These are phyloP conservation scores for Bombus cullumanus DNA, from an alignment of 1,140 invertebrate genomes.

Conservation along the genomic window DNA sequence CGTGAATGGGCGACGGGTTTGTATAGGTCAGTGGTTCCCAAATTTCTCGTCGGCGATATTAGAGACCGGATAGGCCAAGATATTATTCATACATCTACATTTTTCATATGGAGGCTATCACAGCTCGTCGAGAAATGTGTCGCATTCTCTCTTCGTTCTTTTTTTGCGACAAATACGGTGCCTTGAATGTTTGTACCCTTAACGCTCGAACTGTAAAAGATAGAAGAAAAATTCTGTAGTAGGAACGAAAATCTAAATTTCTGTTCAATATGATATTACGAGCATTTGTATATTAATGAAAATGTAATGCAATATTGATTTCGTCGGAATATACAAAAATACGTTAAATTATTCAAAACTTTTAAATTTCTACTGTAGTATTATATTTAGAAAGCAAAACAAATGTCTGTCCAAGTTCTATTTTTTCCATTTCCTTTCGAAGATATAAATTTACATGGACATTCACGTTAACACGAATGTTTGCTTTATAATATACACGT, in stretches of 20 bases:
- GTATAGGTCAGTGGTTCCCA: slow-evolving; percentile 27
- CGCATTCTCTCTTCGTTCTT: background rate
- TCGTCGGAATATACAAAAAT: background rate
- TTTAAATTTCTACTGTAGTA: no score
- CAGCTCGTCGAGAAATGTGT: background rate
- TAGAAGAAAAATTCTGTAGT: background rate
- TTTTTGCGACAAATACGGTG: background rate
- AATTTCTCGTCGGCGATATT: background rate
- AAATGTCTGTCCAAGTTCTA: no score
- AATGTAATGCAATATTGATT: no score
- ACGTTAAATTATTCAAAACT: no score
- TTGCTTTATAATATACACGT: background rate
- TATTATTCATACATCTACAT: background rate
- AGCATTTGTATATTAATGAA: background rate
- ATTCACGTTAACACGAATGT: no score
- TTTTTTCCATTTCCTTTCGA: no score
- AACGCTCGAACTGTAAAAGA: background rate
- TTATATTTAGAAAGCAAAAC: no score
- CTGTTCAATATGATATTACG: background rate
- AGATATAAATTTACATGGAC: no score
- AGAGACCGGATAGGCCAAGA: background rate
- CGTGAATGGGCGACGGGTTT: background rate
- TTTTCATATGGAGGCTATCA: background rate
- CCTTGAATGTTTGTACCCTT: background rate
- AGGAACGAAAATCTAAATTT: background rate